Conservation (phyloP, 1,140 invertebrate genomes). For the Agrypnia vestita region DNA sequence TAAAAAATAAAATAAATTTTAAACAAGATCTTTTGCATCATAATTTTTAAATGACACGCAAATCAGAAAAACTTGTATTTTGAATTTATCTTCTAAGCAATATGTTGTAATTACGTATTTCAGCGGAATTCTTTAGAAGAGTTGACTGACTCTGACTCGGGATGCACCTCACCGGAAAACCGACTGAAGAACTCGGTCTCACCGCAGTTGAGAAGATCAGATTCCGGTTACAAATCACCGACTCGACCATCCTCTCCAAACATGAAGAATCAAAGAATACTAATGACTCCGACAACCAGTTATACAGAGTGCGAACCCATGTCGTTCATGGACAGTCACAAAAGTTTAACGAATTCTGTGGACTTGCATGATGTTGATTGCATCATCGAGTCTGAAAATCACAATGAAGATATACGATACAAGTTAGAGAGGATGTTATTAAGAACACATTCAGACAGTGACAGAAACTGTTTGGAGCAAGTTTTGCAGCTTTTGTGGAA, state of each 20-base stretch:
- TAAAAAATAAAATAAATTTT: background rate
- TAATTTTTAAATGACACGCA: too few relatives aligned
- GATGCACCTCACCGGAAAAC: conserved; percentile 72
- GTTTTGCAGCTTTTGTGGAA: conserved; percentile 74
- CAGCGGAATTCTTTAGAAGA: conserved; percentile 63
- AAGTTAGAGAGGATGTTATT: conserved; percentile 59
- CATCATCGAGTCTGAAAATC: conserved; percentile 16
- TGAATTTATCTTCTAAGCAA: background rate
- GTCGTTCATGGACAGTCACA: conserved; percentile 27
- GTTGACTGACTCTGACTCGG: conserved; percentile 72
- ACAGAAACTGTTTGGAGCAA: conserved; percentile 74
- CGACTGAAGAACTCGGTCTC: conserved; percentile 72
- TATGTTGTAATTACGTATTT: conserved; percentile 36
- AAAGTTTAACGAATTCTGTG: conserved; percentile 27
- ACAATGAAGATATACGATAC: conserved; percentile 52
- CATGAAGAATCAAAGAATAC: conserved; percentile 68
- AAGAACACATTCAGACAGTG: conserved; percentile 71
- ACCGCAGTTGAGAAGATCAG: conserved; percentile 72
- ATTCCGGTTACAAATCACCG: conserved; percentile 72
- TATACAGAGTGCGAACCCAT: conserved; percentile 56
- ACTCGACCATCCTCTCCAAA: conserved; percentile 66
- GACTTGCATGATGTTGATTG: conserved; percentile 6
- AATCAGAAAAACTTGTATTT: background rate
- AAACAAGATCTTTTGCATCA: background rate
- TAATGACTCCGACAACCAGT: conserved; percentile 60